Base-by-base conservation (phyloP, 2,797 vertebrate genomes). In the Apogon hyalosoma region DNA sequence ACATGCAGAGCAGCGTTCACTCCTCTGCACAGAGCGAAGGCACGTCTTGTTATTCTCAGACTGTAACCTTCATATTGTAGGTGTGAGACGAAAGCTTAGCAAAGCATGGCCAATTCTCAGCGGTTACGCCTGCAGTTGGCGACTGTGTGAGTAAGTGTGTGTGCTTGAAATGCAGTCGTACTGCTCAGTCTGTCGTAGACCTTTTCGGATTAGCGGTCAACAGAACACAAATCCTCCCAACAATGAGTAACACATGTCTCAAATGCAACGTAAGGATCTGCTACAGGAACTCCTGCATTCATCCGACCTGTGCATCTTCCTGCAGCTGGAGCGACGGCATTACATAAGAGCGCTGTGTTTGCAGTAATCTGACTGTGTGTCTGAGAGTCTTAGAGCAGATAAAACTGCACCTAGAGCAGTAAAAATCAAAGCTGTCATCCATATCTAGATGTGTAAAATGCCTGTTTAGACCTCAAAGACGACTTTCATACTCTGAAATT, bases 81-180 rank as follows among this genome's bases (percentile, higher is more conserved):
- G 78, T 73, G 76, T 74, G 74, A 86, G 80, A 72, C 67, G 41
- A 73, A 77, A 75, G 77, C 82, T 75, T 63, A 73, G 79, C 62
- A 73, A 80, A 81, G 73, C 85, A 67, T 72, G 75, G 73, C 65
- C 73, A 46, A 77, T 83, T 75, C 77, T 73, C 61, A n/a, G 51
- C 50, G n/a, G 57, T 57, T 58, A 62, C 50, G 33, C 18, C 57
- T 62, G 55, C n/a, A 60, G 52, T 53, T 52, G 60, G 46, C 1
- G 62, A 47, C 15, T 14, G 51, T 15, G 31, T 2, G 24, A 42
- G 42, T 11, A 51, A 56, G 43, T 11, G 62, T n/a, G 63, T 51
- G 31, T 61, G 46, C 54, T 59, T 83, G 46, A 64, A 55, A 76
- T 75, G 54, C 69, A 38, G 54, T 14, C 77, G 55, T 66, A 63